These are phyloP conservation scores for Leistus spinibarbis DNA, from an alignment of 2,888 invertebrate genomes.

Conservation along the genomic window DNA sequence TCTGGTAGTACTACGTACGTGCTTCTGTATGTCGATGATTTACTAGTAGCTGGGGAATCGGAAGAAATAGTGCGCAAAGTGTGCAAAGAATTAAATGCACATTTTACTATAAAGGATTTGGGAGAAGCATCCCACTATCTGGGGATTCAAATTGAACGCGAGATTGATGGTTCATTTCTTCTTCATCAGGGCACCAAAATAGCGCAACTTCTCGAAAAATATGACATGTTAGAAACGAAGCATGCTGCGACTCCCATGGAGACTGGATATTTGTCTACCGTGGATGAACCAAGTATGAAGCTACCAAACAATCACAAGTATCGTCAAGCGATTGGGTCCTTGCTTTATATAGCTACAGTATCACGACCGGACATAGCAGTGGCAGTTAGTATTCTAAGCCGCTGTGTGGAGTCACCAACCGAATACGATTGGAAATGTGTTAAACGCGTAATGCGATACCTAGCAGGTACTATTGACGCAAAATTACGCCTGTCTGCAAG, in stretches of 20 bases:
- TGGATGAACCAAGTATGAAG: not conserved
- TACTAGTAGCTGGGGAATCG: not conserved
- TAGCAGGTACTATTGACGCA: too few relatives aligned
- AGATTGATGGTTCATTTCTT: not conserved
- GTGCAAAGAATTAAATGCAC: not conserved
- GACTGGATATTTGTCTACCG: not conserved
- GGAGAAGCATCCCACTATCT: too few relatives aligned
- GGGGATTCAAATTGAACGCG: too few relatives aligned
- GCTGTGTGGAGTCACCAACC: conserved; percentile 36
- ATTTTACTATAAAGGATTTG: too few relatives aligned
- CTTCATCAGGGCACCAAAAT: not conserved
- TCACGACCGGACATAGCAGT: conserved; percentile 46
- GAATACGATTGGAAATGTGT: conserved; percentile 4
- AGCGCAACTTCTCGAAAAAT: not conserved
- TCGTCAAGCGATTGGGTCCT: conserved; percentile 30
- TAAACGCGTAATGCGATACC: not conserved
- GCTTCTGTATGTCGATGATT: conserved; percentile 4
- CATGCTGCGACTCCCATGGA: not conserved
- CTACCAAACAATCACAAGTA: conserved; percentile 1
- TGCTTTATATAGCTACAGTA: conserved; percentile 43
- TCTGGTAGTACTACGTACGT: too few relatives aligned
- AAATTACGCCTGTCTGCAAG: too few relatives aligned
- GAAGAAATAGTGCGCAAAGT: not conserved
- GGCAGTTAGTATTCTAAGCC: conserved; percentile 45
- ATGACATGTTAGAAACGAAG: not conserved